Conservation (phyloP, 2,888 invertebrate genomes). For the Acrobasis suavella region DNA sequence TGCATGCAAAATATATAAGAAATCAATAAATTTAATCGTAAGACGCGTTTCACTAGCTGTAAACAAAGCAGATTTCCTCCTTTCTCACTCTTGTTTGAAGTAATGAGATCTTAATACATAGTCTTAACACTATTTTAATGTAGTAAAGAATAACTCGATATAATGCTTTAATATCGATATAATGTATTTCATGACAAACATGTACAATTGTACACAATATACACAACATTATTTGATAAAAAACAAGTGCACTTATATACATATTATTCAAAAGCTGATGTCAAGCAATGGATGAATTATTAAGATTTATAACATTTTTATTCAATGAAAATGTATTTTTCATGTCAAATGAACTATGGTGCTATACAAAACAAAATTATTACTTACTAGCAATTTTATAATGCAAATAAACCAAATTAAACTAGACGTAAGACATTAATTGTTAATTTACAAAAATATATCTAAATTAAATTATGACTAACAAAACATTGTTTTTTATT, state of each 20-base stretch:
- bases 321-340: constrained; percentile 17
- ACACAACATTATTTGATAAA: background rate
- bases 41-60: too few relatives aligned
- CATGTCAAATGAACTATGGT: constrained; percentile 24
- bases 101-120: background rate
- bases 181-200: constrained; percentile 23
- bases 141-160: constrained; percentile 19
- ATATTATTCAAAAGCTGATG: background rate
- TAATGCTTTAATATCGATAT: constrained; percentile 21
- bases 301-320: background rate
- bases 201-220: constrained; percentile 3
- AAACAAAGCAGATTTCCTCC: too few relatives aligned
- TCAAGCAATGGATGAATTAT: background rate
- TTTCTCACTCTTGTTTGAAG: constrained; percentile 1
- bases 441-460: constrained; percentile 37
- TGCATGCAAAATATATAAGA: too few relatives aligned
- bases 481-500: constrained; percentile 42
- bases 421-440: constrained; percentile 27
- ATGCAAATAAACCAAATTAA: constrained; percentile 13
- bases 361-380: constrained; percentile 22
- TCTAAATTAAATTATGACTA: constrained; percentile 51
- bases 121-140: background rate
- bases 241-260: constrained; percentile 22
- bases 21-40: too few relatives aligned
- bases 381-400: background rate